Evolutionary conservation across 2,797 vertebrate genomes (phyloP), one percentile per base, ranked within the genome.

Genomic region (Apogon hyalosoma): DNA sequence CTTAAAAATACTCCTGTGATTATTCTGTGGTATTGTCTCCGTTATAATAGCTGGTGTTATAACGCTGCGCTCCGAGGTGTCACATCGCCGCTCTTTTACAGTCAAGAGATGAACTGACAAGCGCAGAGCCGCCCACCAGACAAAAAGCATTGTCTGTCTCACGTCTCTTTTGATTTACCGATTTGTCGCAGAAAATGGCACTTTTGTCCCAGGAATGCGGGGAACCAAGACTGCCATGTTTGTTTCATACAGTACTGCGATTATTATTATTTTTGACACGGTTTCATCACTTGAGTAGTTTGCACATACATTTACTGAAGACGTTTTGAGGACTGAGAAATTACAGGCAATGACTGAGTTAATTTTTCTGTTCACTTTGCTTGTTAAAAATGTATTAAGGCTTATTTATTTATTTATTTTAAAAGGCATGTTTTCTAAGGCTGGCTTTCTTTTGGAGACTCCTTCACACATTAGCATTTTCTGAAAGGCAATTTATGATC

Each of bases 141-240:
- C 88, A 86, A 54, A 86, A 75, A 88, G 76, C 89, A 88, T 92
- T 90, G 92, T 92, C 90, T 91, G 88, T 87, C 89, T 86, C 86
- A 57, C 80, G 87, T 90, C 90, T 74, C 87, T 80, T 84, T 86
- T 90, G 83, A 88, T 92, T 93, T 87, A 84, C 59, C 68, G 72
- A 77, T 92, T 91, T 91, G 90, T 93, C 91, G 89, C 92, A 91
- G 87, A 93, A 92, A 88, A 91, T 91, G 89, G 90, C 89, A 90
- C 89, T 91, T 92, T 90, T 81, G 85, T 90, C 84, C 85, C 85
- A 67, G 79, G 73, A 85, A 85, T 69, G 86, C 85, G 67, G 79
- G 79, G 72, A 84, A 57, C 21, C 61, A 8, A 57, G 63, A 47
- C 85, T 80, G 81, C 77, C 81, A 51, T 82, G 83, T 86, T 83